Base-by-base conservation (phyloP, 37 sponge, comb jelly and placozoan genomes). In the Axinella damicornis region DNA sequence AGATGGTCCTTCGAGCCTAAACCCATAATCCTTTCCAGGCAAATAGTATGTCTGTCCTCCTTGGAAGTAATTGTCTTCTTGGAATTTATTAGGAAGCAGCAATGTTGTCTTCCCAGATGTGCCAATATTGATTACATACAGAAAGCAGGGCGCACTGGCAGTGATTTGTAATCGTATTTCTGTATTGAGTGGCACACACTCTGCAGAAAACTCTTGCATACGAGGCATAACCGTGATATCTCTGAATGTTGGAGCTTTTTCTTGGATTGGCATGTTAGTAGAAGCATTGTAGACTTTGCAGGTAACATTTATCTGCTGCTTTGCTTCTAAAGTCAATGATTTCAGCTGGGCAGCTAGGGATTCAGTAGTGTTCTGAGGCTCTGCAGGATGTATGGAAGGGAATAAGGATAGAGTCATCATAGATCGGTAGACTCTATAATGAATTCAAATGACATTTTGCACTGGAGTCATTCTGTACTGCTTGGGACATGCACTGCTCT, bases 81-180 rank as follows among this genome's bases (percentile, higher is more conserved):
- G 70, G 53, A 16, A 81, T 0, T 68, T 34, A 68, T 69, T 81
- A 25, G 81, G 81, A 30, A 81, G 31, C 5, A 81, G 54, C 53
- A 81, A 9, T 32, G 69, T 81, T 0, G 70, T 81, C 18, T 68
- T 81, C 33, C 81, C 81, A 16, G 81, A 81, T 25, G 81, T 81
- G 24, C 81, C 81, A 40, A 81, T 67, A 68, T 81, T 81, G 57
- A 81, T 24, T 27, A 81, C 22, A 58, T 81, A 81, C 21, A 81
- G 69, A 68, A 68, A 81, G 81, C 71, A 69, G 25, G 38, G 35
- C 11, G 70, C 68, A 58, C 68, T 71, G 22, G 71, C 2, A 17
- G 81, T 81, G 28, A 81, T 69, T 68, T 81, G 71, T 24, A 81
- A 25, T 1, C 81, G 81, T 32, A 81, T 52, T 15, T 33, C 46